Evolutionary conservation across 2,888 invertebrate genomes (phyloP), one percentile per base, ranked within the genome.

Genomic region (Corythucha ciliata): DNA sequence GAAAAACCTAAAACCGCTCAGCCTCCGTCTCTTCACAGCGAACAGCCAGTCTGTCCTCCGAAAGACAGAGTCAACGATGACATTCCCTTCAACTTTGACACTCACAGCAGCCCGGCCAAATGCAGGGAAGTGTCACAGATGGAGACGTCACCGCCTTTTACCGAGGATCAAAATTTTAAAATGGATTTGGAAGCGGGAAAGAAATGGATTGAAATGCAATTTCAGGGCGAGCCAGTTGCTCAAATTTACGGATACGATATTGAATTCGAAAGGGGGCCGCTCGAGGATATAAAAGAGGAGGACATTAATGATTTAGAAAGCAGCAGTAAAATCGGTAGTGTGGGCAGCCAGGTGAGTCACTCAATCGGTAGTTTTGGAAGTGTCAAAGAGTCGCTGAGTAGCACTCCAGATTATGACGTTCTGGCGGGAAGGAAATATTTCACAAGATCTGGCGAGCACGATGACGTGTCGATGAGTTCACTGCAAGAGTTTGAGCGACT

Each of bases 401-500:
- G 91, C 63, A 86, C 92, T 1, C 93, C 93, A 1, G 93, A 93
- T 64, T 90, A 86, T 61, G 90, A 91, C 69, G 81, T 86, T 60
- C 69, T 89, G 52, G 81, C 86, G 47, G 80, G 86, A n/a, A 78
- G 84, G 63, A 82, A 84, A 63, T 86, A 84, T 67, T 83, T 89
- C 63, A 79, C 82, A 3, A 80, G 81, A 59, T 76, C 79, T 60
- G 80, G 83, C n/a, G 91, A 93, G 60, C 85, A 87, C 64, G 93
- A 94, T 65, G 90, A 92, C 65, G 77, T 90, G 34, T 93, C 93
- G 0, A 81, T 93, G 68, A 89, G 84, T 58, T 93, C 93, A 5
- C 74, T 94, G 54, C 90, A 91, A 69, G 94, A 94, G 67, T 94
- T 94, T 72, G 94, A 94, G 71, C 83, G 83, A 57, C 71, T 94